phyloP scores from a whole-genome alignment of 2,888 invertebrate species.

The Diarsia dahlii region DNA sequence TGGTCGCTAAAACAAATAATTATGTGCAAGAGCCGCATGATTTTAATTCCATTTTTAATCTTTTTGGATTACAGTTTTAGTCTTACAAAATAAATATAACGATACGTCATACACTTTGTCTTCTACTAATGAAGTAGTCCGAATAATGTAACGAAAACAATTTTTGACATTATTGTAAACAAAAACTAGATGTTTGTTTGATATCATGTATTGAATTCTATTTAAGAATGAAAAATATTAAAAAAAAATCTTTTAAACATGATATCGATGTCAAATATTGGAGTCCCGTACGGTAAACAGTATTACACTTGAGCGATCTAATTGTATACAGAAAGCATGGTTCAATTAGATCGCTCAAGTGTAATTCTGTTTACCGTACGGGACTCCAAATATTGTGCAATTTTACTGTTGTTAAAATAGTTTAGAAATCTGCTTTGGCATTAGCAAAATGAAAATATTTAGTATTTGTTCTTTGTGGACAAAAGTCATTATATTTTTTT shows the following conservation, averaged over 20 bases:
- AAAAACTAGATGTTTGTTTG: conserved; percentile 22
- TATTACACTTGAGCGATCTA: too few species aligned
- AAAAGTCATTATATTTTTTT: conserved; percentile 35
- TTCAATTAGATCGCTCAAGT: too few species aligned
- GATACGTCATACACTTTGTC: conserved; percentile 44
- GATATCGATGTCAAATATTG: conserved; percentile 71
- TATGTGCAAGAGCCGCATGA: conserved; percentile 22
- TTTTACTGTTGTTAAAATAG: conserved; percentile 74
- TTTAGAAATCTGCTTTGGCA: conserved; percentile 56
- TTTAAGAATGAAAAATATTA: conserved; percentile 48
- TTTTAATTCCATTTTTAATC: conserved; percentile 57
- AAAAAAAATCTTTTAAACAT: conserved; percentile 63
- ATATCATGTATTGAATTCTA: conserved; percentile 28
- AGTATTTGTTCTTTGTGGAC: not conserved
- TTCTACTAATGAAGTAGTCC: conserved; percentile 42
- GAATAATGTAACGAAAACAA: conserved; percentile 36
- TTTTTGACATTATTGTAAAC: conserved; percentile 26
- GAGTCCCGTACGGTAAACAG: too few species aligned
- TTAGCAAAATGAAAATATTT: conserved; percentile 55
- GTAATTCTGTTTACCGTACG: too few species aligned
- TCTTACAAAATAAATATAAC: conserved; percentile 30
- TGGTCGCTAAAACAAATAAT: conserved; percentile 1
- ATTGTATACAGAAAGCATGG: too few species aligned
- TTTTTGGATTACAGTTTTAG: conserved; percentile 61
- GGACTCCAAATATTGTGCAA: conserved; percentile 75